Evolutionary conservation across 2,113 vertebrate species (phyloP), one percentile per base, ranked within the genome.

Genomic region (Chlorocebus sabaeus): DNA sequence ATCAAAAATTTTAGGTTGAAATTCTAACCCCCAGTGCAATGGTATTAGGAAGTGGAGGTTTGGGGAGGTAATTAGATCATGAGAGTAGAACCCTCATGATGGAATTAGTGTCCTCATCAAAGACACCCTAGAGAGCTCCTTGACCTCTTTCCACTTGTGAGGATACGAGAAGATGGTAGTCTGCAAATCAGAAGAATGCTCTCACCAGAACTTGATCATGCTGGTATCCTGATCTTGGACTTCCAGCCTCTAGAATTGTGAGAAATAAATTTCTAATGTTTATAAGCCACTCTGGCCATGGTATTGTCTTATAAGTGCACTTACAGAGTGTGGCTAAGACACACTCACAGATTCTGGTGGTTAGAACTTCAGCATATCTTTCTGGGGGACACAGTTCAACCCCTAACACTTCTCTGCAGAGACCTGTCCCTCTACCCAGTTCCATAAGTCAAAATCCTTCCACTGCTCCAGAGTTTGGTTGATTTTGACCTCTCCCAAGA

Each of bases 401-500:
- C 45, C n/a, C 32, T 25, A 86, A 64, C 23, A 43, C 52, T 75
- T 90, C 76, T 81, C 45, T 73, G 10, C 25, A 93, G 35, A 93
- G 55, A 76, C 38, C 91, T 86, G 40, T 67, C n/a, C 67, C 16
- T 94, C 67, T 40, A 61, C 82, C 50, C 82, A 76, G 48, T 70
- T 68, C 25, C 0, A 18, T 57, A 82, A 59, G 40, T 73, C 67
- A 94, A 45, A 95, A 96, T 85, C 72, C 86, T 94, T 73, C 68
- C 84, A 45, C 38, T 93, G n/a, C 9, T 89, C 87, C 95, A 95
- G 59, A 86, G 18, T 88, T 79, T 92, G 11, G 30, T 84, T 82
- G 32, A 75, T 79, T 90, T 94, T 95, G 89, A 78, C 14, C 72
- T 96, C 45, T 95, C 57, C 68, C 61, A 68, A 32, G 18, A 83